These are phyloP conservation scores for Antidorcas marsupialis DNA, from an alignment of 2,113 vertebrate species.

Conservation along the genomic window DNA sequence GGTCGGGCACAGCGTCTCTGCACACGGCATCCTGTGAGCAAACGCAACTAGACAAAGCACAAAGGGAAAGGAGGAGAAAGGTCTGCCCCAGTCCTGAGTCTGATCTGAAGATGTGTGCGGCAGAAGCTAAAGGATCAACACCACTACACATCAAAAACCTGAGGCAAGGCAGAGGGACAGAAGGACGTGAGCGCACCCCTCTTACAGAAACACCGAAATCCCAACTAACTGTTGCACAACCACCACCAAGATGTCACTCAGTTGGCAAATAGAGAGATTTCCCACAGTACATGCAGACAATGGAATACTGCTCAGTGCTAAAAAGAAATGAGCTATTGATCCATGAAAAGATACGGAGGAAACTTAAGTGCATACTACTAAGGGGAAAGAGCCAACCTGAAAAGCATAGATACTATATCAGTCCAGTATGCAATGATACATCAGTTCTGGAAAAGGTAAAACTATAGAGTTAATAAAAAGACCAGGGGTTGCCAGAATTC, in stretches of 20 bases:
- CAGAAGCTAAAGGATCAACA: not conserved
- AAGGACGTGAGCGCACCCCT: not conserved
- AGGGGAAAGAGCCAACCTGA: not conserved
- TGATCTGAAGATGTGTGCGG: not conserved
- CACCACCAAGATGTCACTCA: not conserved
- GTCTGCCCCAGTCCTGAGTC: not conserved
- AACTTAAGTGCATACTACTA: not conserved
- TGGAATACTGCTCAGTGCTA: not conserved
- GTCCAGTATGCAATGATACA: not conserved
- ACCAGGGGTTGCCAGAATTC: not conserved
- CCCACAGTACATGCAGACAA: not conserved
- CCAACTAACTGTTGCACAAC: not conserved
- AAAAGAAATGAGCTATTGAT: not conserved
- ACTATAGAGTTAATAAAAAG: not conserved
- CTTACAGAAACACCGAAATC: not conserved
- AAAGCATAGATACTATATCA: not conserved
- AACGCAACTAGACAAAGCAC: not conserved
- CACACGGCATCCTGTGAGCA: not conserved
- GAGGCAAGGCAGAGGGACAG: not conserved
- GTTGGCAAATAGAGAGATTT: not conserved
- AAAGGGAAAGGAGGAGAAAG: not conserved
- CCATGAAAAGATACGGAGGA: not conserved
- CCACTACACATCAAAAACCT: not conserved
- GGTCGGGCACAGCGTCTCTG: not conserved
- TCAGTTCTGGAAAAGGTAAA: not conserved